Base-by-base conservation (phyloP, 2,797 vertebrate genomes). In the Karalla daura region DNA sequence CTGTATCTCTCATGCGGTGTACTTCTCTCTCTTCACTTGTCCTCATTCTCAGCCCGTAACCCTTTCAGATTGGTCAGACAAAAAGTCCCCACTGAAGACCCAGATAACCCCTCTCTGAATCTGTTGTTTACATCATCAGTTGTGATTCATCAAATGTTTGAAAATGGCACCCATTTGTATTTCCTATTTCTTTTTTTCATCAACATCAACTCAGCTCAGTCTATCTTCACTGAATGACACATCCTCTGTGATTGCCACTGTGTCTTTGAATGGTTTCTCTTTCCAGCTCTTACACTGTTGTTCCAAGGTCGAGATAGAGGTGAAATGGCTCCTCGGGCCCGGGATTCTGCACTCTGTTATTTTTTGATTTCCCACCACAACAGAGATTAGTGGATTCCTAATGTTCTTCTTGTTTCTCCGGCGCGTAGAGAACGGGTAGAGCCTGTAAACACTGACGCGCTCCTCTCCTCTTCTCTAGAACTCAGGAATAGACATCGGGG, bases 401-500 rank as follows among this genome's bases (percentile, higher is more conserved):
- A 45, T 53, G 32, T 30, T 7, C 20, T 47, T 49, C 0, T 53
- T 45, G 9, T 40, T n/a, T 15, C 20, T 49, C 32, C 3, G 13
- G 60, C 1, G 7, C 7, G n/a, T 17, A 39, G 13, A 7, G 15
- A 36, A 27, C 14, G 63, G 55, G 47, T 28, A 35, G 14, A 9
- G 20, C 12, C 10, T 43, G 12, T 43, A n/a, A 68, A 39, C 13
- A 68, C 0, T 2, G 1, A 45, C 24, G 11, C 35, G n/a, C 76
- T 52, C 61, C 36, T 52, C 36, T 76, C 14, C 56, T 61, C 47
- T n/a, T n/a, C 4, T 61, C 9, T 69, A 98, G 97, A 94, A 97
- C 83, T 95, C 97, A 0, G 96, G 96, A 53, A 96, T 99, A 24
- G 95, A 98, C 89, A 97, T 99, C 0, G 97, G 97, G 5, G 96